Base-by-base conservation (phyloP, 2,113 vertebrate species). In the Daphoenositta chrysoptera region DNA sequence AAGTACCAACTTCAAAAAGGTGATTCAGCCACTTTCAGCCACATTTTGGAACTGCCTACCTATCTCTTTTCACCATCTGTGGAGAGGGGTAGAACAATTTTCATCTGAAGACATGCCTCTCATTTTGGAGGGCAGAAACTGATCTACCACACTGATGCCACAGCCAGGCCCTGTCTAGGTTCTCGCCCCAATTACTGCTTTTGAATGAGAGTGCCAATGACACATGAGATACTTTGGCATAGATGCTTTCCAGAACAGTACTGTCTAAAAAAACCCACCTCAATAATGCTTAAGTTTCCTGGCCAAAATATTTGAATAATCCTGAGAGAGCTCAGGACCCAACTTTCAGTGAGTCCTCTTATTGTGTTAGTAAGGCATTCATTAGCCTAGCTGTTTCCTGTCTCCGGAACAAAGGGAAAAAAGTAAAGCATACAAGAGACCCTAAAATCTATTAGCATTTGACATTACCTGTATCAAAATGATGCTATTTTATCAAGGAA, bases 71-170 rank as follows among this genome's bases (percentile, higher is more conserved):
- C 18, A 65, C 15, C 5, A 1, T 17, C 61, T 64, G 20, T 68
- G 56, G 27, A 69, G 19, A 45, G 69, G 10, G 4, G 6, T 28
- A 83, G 37, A 80, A 88, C 10, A 65, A 54, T 26, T 83, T 56
- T 72, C 15, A 31, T 22, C 31, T 80, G 50, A 69, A 40, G 17
- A 64, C 8, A 48, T 19, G 19, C 15, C 28, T 82, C 35, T 50
- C 70, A 35, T 14, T 80, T 45, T 57, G 37, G 61, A 79, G 28
- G 47, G 69, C 8, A 15, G 68, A 83, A 86, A 60, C 31, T 54
- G 50, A 88, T 40, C 35, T 40, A 64, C 28, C 15, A 28, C 4
- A 1, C 0, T 31, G 79, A 80, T 0, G 1, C 21, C 21, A 68
- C 33, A 90, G 48, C 39, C 85, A 79, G 44, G 33, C 7, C 16